Evolutionary conservation across 2,888 invertebrate species (phyloP).

Genomic region (Arenicola marina): DNA sequence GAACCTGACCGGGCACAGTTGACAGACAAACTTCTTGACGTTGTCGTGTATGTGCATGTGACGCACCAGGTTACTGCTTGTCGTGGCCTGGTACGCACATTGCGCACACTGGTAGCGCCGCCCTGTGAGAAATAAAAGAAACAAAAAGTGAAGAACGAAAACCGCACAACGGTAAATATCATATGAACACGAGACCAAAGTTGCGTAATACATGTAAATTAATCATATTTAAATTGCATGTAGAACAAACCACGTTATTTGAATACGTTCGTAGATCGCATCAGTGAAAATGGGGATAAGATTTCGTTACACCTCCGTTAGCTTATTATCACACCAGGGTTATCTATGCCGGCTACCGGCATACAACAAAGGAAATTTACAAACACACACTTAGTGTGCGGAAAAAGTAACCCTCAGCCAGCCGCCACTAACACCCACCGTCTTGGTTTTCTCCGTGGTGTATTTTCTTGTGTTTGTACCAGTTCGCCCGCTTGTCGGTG

Average conservation of each 20-base stretch:
- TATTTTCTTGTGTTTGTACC: slow-evolving; percentile 53
- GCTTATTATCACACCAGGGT: too few species aligned
- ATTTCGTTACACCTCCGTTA: too few species aligned
- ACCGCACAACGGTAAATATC: background rate
- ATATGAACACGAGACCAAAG: background rate
- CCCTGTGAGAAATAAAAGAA: background rate
- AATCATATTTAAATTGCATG: too few species aligned
- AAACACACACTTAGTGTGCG: too few species aligned
- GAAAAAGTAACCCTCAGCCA: too few species aligned
- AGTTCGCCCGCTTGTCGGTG: slow-evolving; percentile 48
- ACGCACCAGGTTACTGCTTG: slow-evolving; percentile 55
- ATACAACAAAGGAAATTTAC: too few species aligned
- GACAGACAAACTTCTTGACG: slow-evolving; percentile 44
- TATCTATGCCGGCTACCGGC: too few species aligned
- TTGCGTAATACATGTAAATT: background rate
- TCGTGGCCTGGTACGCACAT: slow-evolving; percentile 49
- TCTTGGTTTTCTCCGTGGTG: slow-evolving; percentile 42
- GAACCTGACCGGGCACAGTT: slow-evolving; percentile 44
- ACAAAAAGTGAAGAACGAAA: background rate
- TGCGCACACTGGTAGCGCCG: slow-evolving; percentile 43
- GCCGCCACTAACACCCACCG: too few species aligned
- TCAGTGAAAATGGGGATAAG: background rate
- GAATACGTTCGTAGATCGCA: background rate
- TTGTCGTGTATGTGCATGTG: slow-evolving; percentile 53
- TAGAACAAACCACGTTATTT: background rate